These are phyloP conservation scores for Aphidius gifuensis DNA, from an alignment of 1,140 invertebrate genomes.

Conservation along the genomic window DNA sequence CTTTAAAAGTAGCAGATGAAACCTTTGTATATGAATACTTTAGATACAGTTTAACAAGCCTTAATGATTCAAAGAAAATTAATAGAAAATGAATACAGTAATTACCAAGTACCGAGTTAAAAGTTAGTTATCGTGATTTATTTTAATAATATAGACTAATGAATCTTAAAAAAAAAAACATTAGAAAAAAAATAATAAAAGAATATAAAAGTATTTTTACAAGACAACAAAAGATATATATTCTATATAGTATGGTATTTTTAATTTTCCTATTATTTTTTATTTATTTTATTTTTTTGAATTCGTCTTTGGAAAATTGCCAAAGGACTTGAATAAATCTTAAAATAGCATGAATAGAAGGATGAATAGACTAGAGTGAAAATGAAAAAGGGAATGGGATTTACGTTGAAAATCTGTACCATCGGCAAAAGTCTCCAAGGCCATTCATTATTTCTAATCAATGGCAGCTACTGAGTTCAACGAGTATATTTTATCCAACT, in stretches of 20 bases:
- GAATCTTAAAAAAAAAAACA: too few relatives aligned
- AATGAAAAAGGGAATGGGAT: background rate
- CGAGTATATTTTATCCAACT: slow-evolving; percentile 5
- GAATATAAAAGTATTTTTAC: too few relatives aligned
- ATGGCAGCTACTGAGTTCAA: slow-evolving; percentile 8
- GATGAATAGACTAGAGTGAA: background rate
- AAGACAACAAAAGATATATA: too few relatives aligned
- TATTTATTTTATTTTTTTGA: background rate
- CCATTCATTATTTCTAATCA: slow-evolving; percentile 26
- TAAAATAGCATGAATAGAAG: slow-evolving; percentile 5
- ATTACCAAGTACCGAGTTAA: background rate
- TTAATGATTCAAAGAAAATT: slow-evolving; percentile 17
- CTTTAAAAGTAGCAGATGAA: too few relatives aligned
- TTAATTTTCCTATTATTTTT: background rate
- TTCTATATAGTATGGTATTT: background rate
- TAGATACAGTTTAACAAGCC: slow-evolving; percentile 13
- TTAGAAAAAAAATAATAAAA: too few relatives aligned
- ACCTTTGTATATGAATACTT: too few relatives aligned
- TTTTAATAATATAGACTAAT: too few relatives aligned
- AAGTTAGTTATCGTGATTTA: too few relatives aligned
- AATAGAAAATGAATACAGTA: slow-evolving; percentile 22
- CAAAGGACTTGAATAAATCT: slow-evolving; percentile 14
- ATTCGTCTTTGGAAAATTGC: background rate
- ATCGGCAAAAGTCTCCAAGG: background rate
- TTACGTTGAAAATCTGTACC: background rate